phyloP scores from a whole-genome alignment of 2,888 invertebrate species.

The Helleia helle region DNA sequence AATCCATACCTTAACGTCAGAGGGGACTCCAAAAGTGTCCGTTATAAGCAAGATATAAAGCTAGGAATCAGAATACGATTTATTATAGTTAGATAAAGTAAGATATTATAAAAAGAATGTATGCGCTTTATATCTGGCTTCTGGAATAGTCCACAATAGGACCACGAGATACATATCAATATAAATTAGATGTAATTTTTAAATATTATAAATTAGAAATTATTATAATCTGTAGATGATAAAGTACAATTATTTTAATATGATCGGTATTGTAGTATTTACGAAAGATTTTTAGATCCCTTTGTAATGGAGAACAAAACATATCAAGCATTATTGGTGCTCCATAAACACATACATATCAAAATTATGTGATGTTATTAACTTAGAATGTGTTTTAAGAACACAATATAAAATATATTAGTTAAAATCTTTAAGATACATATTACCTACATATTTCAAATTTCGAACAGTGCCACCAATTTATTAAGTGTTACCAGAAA shows the following conservation, averaged over 20 bases:
- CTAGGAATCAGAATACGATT: conserved; percentile 32
- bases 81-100: conserved; percentile 35
- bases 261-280: conserved; percentile 63
- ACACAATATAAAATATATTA: conserved; percentile 25
- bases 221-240: conserved; percentile 50
- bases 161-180: conserved; percentile 65
- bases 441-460: conserved; percentile 18
- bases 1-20: conserved; percentile 37
- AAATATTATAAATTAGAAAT: conserved; percentile 40
- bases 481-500: conserved; percentile 9
- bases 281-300: conserved; percentile 53
- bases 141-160: conserved; percentile 66
- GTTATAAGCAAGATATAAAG: conserved; percentile 69
- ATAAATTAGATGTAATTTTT: conserved; percentile 44
- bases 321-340: conserved; percentile 50
- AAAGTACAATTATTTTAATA: conserved; percentile 70
- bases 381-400: conserved; percentile 34
- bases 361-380: conserved; percentile 63
- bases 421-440: conserved; percentile 6
- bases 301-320: conserved; percentile 33
- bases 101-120: conserved; percentile 59
- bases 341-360: conserved; percentile 62
- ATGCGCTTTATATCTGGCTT: conserved; percentile 73
- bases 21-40: conserved; percentile 68
- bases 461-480: conserved; percentile 27